Percentiles rank a stretch among this genome's conserved stretches.
Conservation (phyloP, 2,797 vertebrate species). For the Myotis daubentonii region DNA sequence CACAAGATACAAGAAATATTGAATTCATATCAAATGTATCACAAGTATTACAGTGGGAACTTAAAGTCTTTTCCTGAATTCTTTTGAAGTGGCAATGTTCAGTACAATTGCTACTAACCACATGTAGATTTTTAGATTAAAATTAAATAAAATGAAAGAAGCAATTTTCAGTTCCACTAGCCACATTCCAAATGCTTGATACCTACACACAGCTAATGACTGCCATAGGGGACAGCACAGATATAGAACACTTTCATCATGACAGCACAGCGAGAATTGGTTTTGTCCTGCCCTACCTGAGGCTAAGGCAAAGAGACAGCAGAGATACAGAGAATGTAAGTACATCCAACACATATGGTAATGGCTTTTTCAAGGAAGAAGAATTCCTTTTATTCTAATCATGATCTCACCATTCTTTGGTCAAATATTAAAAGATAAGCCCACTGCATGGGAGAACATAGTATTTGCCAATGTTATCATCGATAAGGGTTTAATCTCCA, state of each 20-base stretch:
- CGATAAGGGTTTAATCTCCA: no score
- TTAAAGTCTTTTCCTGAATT: not conserved
- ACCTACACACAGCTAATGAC: not conserved
- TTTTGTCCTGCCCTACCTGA: not conserved
- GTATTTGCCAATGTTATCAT: no score
- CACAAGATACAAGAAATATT: constrained; percentile 43
- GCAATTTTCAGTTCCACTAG: not conserved
- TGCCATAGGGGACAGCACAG: not conserved
- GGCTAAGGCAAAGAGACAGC: not conserved
- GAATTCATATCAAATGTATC: constrained; percentile 43
- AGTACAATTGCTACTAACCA: not conserved
- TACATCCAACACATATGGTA: not conserved
- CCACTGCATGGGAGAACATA: no score
- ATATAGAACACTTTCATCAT: not conserved
- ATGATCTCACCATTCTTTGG: not conserved
- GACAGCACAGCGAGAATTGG: not conserved
- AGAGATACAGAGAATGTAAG: not conserved
- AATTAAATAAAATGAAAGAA: constrained; percentile 21
- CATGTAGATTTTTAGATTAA: not conserved
- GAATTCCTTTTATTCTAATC: not conserved
- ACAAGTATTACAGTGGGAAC: constrained; percentile 6
- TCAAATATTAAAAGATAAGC: not conserved
- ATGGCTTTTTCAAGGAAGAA: not conserved
- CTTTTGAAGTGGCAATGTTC: not conserved
- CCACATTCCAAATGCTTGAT: not conserved